phyloP scores from a whole-genome alignment of 2,797 vertebrate species.

The Spinibarbus caldwelli region DNA sequence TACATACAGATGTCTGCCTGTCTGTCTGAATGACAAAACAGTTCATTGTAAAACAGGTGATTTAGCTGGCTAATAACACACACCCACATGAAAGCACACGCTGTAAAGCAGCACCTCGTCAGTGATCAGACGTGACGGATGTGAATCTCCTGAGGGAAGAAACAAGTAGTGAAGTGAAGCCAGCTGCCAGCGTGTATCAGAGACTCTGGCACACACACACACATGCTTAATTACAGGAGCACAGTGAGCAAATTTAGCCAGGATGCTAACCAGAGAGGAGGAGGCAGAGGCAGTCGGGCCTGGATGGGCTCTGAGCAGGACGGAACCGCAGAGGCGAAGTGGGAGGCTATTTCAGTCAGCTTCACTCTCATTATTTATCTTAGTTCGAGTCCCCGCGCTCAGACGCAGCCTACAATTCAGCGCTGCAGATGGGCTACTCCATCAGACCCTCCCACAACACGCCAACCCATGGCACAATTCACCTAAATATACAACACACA shows the following conservation, averaged over 20 bases:
- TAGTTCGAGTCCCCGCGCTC: conserved; percentile 74
- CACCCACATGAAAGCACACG: conserved; percentile 7
- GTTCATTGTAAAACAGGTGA: conserved; percentile 5
- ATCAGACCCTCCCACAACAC: conserved; percentile 61
- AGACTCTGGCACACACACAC: conserved; percentile 58
- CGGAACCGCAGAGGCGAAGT: conserved; percentile 80
- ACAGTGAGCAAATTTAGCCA: conserved; percentile 84
- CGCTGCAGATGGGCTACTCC: conserved; percentile 64
- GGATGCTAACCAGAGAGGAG: conserved; percentile 87
- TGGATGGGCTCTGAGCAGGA: conserved; percentile 81
- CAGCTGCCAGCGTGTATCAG: conserved; percentile 81
- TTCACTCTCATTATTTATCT: conserved; percentile 84
- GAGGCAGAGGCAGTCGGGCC: conserved; percentile 82
- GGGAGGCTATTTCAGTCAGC: conserved; percentile 76
- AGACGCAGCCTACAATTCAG: conserved; percentile 79
- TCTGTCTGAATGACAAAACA: background rate
- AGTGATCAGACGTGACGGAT: conserved; percentile 56
- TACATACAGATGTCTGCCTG: background rate
- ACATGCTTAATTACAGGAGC: conserved; percentile 83
- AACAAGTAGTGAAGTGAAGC: conserved; percentile 65
- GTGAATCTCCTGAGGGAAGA: conserved; percentile 52
- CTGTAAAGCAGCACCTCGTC: conserved; percentile 50
- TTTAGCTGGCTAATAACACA: background rate
- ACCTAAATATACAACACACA: conserved; percentile 62
- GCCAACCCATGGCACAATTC: conserved; percentile 54